These are phyloP conservation scores for Acanthurus leucopareius DNA, from an alignment of 2,797 vertebrate species.

Conservation along the genomic window DNA sequence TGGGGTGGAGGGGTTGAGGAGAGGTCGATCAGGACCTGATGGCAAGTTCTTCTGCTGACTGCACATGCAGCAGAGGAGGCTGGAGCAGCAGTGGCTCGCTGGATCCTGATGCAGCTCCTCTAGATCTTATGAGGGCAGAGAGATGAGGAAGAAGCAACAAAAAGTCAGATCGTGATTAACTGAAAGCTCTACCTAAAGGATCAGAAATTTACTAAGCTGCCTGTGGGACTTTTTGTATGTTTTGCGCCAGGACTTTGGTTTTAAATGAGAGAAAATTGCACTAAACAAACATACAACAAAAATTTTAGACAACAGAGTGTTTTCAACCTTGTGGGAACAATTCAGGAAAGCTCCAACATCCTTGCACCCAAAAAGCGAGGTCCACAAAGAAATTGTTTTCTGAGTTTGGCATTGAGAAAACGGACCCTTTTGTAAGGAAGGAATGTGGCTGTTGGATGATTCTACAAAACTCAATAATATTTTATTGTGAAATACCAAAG, in stretches of 20 bases:
- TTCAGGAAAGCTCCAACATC: neutral
- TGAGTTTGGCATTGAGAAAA: neutral
- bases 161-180: neutral
- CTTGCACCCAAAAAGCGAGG: neutral
- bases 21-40: conserved; percentile 77
- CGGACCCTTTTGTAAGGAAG: neutral
- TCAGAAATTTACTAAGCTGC: neutral
- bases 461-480: neutral
- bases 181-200: neutral
- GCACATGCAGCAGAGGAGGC: conserved; percentile 51
- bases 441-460: neutral
- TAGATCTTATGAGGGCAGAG: neutral
- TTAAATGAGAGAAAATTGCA: neutral
- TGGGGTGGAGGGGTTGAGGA: conserved; percentile 47
- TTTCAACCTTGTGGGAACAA: neutral
- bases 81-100: conserved; percentile 26
- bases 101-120: conserved; percentile 11
- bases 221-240: neutral
- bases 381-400: neutral
- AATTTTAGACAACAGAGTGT: neutral
- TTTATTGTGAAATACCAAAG: neutral
- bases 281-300: neutral
- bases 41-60: conserved; percentile 78
- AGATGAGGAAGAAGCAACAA: neutral
- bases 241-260: neutral